phyloP scores from a whole-genome alignment of 1,140 invertebrate genomes.

The Chrysopa pallens region DNA sequence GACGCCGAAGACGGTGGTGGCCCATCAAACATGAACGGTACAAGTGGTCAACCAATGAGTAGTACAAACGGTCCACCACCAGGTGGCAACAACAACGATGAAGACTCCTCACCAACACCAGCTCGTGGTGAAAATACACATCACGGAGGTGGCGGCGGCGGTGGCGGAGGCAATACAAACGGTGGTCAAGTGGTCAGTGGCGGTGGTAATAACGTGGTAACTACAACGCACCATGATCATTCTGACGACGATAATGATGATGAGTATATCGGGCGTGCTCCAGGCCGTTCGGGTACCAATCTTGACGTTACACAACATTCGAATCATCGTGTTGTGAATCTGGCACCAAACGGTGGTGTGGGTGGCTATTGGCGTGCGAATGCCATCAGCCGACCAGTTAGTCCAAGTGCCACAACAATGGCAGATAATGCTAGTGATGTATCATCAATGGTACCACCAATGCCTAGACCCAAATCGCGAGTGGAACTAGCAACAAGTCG shows the following conservation, averaged over 20 bases:
- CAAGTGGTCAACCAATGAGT: constrained; percentile 13
- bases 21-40: constrained; percentile 7
- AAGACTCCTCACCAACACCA: constrained; percentile 8
- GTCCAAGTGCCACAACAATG: constrained; percentile 23
- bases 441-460: constrained; percentile 22
- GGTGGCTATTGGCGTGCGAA: constrained; percentile 35
- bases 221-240: constrained; percentile 7
- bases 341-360: constrained; percentile 22
- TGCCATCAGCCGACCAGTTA: constrained; percentile 31
- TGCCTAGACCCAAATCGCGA: constrained; percentile 26
- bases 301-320: neutral
- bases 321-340: constrained; percentile 7
- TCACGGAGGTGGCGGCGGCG: constrained; percentile 8
- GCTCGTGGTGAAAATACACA: constrained; percentile 8
- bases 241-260: constrained; percentile 21
- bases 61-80: constrained; percentile 13
- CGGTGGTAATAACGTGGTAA: constrained; percentile 8
- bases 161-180: constrained; percentile 11
- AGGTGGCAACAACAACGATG: constrained; percentile 10
- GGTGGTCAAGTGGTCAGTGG: constrained; percentile 6
- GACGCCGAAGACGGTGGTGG: constrained; percentile 20
- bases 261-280: constrained; percentile 20
- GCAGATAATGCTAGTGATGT: constrained; percentile 32
- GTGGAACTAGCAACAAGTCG: constrained; percentile 32
- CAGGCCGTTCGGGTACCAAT: constrained; percentile 11